These are phyloP conservation scores for Copidosoma floridanum DNA, from an alignment of 1,140 invertebrate species.

Conservation along the genomic window DNA sequence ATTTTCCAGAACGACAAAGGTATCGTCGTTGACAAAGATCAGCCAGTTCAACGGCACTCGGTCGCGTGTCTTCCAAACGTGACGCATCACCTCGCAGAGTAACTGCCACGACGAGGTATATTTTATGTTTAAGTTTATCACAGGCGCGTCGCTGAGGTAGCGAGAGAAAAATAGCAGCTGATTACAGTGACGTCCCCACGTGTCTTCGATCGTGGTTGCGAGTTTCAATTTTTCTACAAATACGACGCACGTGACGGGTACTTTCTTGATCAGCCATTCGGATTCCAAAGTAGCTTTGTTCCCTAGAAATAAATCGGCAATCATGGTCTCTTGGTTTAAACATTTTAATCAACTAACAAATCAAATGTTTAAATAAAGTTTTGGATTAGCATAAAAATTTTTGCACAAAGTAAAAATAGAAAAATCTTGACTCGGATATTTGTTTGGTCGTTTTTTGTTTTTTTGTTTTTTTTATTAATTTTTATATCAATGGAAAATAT, in stretches of 20 bases:
- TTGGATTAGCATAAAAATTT: not conserved
- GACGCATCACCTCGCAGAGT: constrained; percentile 50
- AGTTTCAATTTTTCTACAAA: constrained; percentile 47
- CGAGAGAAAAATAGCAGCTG: constrained; percentile 47
- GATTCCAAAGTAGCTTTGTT: constrained; percentile 36
- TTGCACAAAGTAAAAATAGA: no score
- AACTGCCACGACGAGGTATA: constrained; percentile 54
- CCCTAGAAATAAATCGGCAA: constrained; percentile 11
- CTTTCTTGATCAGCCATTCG: constrained; percentile 42
- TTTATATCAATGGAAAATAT: no score
- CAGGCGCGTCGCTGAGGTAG: constrained; percentile 26
- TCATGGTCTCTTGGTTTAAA: no score
- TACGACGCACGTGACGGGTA: constrained; percentile 48
- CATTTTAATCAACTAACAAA: no score
- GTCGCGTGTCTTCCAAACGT: constrained; percentile 39
- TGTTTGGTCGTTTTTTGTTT: no score
- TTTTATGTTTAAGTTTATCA: constrained; percentile 43
- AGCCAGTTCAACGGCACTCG: constrained; percentile 46
- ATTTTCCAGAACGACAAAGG: constrained; percentile 57
- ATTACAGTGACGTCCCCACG: constrained; percentile 50
- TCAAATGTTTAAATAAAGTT: not conserved
- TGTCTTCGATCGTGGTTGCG: constrained; percentile 40
- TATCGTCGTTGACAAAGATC: constrained; percentile 56
- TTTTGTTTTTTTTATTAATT: no score
- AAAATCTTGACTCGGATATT: no score